phyloP scores from a whole-genome alignment of 2,888 invertebrate species.

The Epirrhoe tristata region DNA sequence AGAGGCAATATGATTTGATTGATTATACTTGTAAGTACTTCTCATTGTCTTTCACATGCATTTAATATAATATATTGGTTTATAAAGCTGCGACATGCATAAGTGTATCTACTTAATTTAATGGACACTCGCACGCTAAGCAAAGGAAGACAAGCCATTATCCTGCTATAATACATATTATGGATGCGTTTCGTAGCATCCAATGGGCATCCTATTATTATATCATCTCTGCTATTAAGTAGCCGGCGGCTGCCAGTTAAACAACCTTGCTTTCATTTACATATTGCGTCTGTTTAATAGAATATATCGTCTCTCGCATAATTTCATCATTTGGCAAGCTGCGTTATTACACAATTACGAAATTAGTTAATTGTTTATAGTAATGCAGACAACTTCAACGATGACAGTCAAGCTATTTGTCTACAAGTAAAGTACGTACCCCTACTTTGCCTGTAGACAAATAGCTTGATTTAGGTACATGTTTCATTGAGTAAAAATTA shows the following conservation, averaged over 20 bases:
- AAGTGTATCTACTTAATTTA: conserved; percentile 17
- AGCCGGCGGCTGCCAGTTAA: conserved; percentile 47
- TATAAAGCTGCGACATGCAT: not conserved
- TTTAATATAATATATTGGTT: not conserved
- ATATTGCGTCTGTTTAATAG: conserved; percentile 57
- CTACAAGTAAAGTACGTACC: not conserved
- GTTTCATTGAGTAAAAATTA: too few relatives aligned
- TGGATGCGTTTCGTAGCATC: conserved; percentile 56
- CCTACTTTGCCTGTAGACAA: too few relatives aligned
- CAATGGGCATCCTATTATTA: conserved; percentile 44
- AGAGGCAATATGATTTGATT: not conserved
- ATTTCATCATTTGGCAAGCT: conserved; percentile 38
- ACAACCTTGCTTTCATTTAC: conserved; percentile 69
- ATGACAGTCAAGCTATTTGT: not conserved
- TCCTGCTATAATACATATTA: conserved; percentile 49
- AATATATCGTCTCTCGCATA: conserved; percentile 38
- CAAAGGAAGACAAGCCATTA: conserved; percentile 52
- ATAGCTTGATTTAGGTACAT: too few relatives aligned
- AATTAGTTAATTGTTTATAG: not conserved
- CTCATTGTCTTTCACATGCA: not conserved
- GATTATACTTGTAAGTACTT: not conserved
- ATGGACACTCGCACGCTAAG: conserved; percentile 29
- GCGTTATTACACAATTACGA: conserved; percentile 22
- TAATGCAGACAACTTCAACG: not conserved
- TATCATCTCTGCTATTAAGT: conserved; percentile 37